Conservation (phyloP, 2,888 invertebrate genomes). For the Drosophila paramelanica region DNA sequence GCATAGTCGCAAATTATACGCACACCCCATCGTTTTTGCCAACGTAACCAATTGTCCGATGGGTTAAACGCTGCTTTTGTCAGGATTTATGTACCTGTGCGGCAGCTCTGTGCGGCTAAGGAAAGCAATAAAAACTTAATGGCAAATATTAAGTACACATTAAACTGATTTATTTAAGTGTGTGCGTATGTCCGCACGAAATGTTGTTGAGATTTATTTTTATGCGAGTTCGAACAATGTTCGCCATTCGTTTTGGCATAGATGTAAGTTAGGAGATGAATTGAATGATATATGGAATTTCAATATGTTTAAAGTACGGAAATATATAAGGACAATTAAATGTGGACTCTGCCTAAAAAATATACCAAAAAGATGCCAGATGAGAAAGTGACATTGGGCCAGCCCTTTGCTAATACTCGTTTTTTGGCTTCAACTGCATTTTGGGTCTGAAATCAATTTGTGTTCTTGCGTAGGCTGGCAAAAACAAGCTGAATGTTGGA, state of each 20-base stretch:
- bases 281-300: constrained; percentile 6
- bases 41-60: constrained; percentile 40
- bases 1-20: constrained; percentile 24
- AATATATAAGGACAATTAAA: background rate
- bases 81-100: constrained; percentile 55
- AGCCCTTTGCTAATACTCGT: constrained; percentile 26
- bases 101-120: constrained; percentile 9
- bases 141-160: constrained; percentile 73
- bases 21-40: constrained; percentile 30
- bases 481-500: constrained; percentile 1
- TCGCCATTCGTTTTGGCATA: background rate
- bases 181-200: constrained; percentile 20
- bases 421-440: constrained; percentile 35
- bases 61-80: constrained; percentile 25
- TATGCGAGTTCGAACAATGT: constrained; percentile 48
- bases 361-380: constrained; percentile 13
- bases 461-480: constrained; percentile 6
- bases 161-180: constrained; percentile 70
- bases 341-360: background rate
- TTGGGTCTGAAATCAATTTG: constrained; percentile 29
- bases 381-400: constrained; percentile 14
- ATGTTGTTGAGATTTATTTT: constrained; percentile 46
- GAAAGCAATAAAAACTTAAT: constrained; percentile 74
- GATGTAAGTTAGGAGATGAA: background rate
- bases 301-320: background rate